Conservation (phyloP, 1,140 invertebrate species). For the Colletes gigas region DNA sequence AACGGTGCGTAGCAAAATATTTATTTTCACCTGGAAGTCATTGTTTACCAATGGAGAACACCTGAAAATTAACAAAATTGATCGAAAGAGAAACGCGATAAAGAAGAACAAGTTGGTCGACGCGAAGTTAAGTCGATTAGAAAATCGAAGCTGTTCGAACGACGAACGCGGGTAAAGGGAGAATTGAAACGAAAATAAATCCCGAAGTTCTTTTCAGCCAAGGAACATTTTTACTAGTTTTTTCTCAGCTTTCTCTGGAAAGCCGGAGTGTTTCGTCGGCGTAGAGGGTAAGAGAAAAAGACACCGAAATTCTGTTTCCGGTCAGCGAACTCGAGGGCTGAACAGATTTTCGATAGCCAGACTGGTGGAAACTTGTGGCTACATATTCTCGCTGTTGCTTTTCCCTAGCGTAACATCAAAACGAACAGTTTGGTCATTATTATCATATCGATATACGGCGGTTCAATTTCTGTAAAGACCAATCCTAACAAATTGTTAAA, state of each 20-base stretch:
- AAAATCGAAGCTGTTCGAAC: background rate
- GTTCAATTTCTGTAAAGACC: background rate
- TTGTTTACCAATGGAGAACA: background rate
- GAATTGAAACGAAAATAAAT: too few species aligned
- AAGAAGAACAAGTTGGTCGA: background rate
- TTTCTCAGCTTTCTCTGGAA: conserved; percentile 5
- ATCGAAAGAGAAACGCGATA: background rate
- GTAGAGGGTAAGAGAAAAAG: conserved; percentile 23
- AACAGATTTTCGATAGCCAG: conserved; percentile 41
- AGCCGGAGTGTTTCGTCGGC: conserved; percentile 20
- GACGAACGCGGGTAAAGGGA: background rate
- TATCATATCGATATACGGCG: background rate
- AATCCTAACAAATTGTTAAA: too few species aligned
- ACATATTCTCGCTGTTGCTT: conserved; percentile 15
- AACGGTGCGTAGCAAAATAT: background rate
- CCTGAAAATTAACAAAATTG: background rate
- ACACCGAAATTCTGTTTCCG: conserved; percentile 18
- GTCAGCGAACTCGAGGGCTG: conserved; percentile 34
- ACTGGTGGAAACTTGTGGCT: conserved; percentile 28
- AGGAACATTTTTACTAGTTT: conserved; percentile 30
- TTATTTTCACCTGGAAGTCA: background rate
- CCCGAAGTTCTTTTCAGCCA: too few species aligned
- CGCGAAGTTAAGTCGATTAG: background rate
- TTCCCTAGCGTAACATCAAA: background rate
- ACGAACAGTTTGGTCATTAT: background rate